Percentiles rank a stretch among this genome's conserved stretches.
phyloP scores from a whole-genome alignment of 2,113 vertebrate species.

The Xiphophorus couchianus region DNA sequence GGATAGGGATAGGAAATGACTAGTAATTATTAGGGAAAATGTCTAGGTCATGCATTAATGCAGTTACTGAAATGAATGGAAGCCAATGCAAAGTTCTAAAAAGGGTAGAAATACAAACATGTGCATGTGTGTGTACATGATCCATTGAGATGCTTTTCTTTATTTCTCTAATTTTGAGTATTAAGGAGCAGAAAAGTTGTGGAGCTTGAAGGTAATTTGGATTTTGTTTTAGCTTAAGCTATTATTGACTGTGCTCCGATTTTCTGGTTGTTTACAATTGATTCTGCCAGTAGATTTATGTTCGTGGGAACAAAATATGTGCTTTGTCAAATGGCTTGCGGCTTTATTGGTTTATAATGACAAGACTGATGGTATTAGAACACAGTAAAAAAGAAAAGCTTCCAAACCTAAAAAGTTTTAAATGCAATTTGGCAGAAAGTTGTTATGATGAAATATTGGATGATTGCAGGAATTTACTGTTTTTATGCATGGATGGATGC shows the following conservation, averaged over 20 bases:
- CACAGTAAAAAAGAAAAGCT: neutral
- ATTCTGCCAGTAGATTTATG: conserved; percentile 31
- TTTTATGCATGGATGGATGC: conserved; percentile 10
- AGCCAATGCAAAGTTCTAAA: no score
- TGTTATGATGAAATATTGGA: conserved; percentile 28
- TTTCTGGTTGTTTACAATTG: conserved; percentile 30
- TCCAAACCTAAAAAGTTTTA: neutral
- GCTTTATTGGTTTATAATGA: conserved; percentile 14
- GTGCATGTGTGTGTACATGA: neutral
- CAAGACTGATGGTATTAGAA: neutral
- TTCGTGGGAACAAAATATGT: conserved; percentile 20
- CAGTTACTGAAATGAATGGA: no score
- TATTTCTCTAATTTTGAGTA: conserved; percentile 9
- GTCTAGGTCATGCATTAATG: no score
- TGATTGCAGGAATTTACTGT: conserved; percentile 18
- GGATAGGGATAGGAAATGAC: no score
- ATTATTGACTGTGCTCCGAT: conserved; percentile 41
- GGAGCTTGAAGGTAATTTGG: conserved; percentile 32
- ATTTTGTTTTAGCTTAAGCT: conserved; percentile 30
- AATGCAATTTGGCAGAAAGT: conserved; percentile 1
- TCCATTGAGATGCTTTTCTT: neutral
- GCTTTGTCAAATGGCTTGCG: neutral
- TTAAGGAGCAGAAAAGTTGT: conserved; percentile 23
- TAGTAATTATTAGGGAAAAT: no score
- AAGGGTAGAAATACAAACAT: no score